Conservation (phyloP, 2,888 invertebrate genomes). For the Capitulum mitella region DNA sequence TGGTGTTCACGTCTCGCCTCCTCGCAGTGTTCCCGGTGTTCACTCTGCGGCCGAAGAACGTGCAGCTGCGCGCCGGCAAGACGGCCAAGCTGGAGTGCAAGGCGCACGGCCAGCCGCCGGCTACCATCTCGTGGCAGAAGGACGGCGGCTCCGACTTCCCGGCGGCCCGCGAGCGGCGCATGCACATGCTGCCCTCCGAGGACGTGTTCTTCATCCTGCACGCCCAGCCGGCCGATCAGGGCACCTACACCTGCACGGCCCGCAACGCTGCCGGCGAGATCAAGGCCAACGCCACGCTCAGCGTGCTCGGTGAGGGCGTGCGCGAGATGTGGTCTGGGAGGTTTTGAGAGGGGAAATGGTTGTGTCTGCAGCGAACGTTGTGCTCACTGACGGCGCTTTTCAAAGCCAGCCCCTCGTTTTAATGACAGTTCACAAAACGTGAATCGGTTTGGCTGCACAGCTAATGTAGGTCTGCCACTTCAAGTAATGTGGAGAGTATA, state of each 20-base stretch:
- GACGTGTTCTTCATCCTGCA: slow-evolving; percentile 88
- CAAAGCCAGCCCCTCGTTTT: too few relatives aligned
- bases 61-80: slow-evolving; percentile 74
- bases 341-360: too few relatives aligned
- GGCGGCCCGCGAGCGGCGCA: slow-evolving; percentile 82
- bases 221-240: slow-evolving; percentile 79
- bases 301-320: slow-evolving; percentile 56
- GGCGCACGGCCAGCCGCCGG: slow-evolving; percentile 60
- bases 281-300: slow-evolving; percentile 75
- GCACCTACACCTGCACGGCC: slow-evolving; percentile 88
- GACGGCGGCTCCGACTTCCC: slow-evolving; percentile 84
- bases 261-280: slow-evolving; percentile 81
- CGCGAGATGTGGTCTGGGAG: too few relatives aligned
- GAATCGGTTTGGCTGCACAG: too few relatives aligned
- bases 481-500: too few relatives aligned
- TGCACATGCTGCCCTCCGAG: slow-evolving; percentile 79
- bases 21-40: slow-evolving; percentile 71
- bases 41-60: slow-evolving; percentile 71
- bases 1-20: too few relatives aligned
- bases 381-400: too few relatives aligned
- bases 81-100: slow-evolving; percentile 85
- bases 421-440: too few relatives aligned
- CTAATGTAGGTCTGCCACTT: too few relatives aligned
- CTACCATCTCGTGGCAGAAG: slow-evolving; percentile 83
- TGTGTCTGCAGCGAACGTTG: too few relatives aligned